Base-by-base conservation (phyloP, 37 sponge, comb jelly and placozoan species). In the Ephydatia muelleri region DNA sequence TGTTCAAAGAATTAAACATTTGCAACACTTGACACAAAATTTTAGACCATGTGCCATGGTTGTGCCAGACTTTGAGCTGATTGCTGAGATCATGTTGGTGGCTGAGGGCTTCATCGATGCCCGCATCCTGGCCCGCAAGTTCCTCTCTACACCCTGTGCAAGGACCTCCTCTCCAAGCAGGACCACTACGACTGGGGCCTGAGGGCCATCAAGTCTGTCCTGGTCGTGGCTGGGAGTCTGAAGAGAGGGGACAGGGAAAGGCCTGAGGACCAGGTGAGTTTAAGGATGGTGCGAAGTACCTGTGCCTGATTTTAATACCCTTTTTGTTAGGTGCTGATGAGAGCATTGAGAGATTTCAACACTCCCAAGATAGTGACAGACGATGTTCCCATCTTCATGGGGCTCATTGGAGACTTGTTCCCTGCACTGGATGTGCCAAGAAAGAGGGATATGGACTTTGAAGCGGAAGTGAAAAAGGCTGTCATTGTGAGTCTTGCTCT, bases 31-130 rank as follows among this genome's bases (percentile, higher is more conserved):
- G 36, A 22, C 29, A 25, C 1, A 48, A 48, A 28, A 12, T n/a
- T n/a, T n/a, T 83, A 93, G 99, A 68, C 99, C 99, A 9, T 98
- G 99, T 91, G 99, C 99, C 75, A 98, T 98, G 99, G 99, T 98
- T 65, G 99, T 98, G 40, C 99, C 99, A 38, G 99, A 98, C 77
- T 98, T 96, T 91, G 97, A 96, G 77, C 85, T 98, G 68, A 98
- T 98, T 76, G 96, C 94, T 77, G 99, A 98, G 88, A 98, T 98
- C 86, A 98, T 98, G 99, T 93, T 98, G 92, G 97, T 98, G 69
- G 97, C 99, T 73, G 99, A 98, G 65, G 99, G 99, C 11, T 98
- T 98, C 82, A 80, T 96, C 28, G 95, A 98, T 5, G 99, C 97
- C 35, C 84, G 97, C 12, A 79, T 96, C 30, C 80, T 98, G 23